These are phyloP conservation scores for Nixonia krombeini DNA, from an alignment of 1,140 invertebrate species.

Conservation along the genomic window DNA sequence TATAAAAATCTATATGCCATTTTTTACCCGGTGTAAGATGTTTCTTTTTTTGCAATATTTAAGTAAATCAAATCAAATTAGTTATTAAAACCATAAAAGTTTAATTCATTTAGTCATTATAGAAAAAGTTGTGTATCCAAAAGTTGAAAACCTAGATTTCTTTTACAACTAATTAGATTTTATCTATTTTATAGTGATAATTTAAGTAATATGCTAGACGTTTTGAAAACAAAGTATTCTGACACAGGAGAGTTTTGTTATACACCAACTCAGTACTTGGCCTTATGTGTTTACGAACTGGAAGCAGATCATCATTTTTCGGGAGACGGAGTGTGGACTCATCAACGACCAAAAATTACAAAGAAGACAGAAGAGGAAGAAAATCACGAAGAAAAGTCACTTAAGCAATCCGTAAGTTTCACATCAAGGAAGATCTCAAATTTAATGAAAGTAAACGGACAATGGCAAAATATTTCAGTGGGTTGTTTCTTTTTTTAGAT, in stretches of 20 bases:
- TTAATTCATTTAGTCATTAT: too few species aligned
- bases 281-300: conserved; percentile 59
- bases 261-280: conserved; percentile 41
- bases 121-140: too few species aligned
- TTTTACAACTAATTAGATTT: too few species aligned
- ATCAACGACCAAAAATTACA: not conserved
- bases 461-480: too few species aligned
- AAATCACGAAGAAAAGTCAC: not conserved
- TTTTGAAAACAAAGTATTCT: conserved; percentile 22
- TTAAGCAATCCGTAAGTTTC: not conserved
- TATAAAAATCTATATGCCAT: conserved; percentile 72
- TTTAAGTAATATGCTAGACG: conserved; percentile 42
- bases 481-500: too few species aligned
- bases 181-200: conserved; percentile 38
- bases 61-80: too few species aligned
- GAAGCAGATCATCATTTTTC: conserved; percentile 57
- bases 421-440: too few species aligned
- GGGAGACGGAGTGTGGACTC: conserved; percentile 55
- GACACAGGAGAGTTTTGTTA: conserved; percentile 19
- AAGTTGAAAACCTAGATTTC: too few species aligned
- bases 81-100: too few species aligned
- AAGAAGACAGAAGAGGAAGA: not conserved
- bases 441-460: too few species aligned
- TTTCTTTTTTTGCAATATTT: not conserved
- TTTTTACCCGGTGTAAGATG: conserved; percentile 73